A percentile compares a stretch with the other conserved stretches of the same genome.
Conservation (phyloP, 2,797 vertebrate genomes). For the Coendou prehensilis region DNA sequence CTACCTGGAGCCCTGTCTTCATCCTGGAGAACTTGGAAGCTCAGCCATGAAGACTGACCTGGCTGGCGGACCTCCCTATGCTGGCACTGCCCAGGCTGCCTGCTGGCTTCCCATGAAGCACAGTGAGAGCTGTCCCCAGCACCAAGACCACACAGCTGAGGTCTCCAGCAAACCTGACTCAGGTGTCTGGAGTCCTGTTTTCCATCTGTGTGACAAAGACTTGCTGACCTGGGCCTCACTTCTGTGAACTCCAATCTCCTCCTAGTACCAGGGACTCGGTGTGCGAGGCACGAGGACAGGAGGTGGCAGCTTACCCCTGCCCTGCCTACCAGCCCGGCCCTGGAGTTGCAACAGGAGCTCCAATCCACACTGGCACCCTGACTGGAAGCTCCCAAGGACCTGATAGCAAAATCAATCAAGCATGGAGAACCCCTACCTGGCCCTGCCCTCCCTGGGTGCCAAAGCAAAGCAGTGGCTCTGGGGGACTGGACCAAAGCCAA, state of each 20-base stretch:
- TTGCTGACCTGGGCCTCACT: neutral
- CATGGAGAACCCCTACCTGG: neutral
- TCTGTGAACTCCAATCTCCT: neutral
- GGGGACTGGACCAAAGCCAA: neutral
- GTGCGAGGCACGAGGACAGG: neutral
- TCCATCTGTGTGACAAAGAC: neutral
- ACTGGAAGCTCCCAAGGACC: constrained; percentile 37
- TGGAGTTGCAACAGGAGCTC: neutral
- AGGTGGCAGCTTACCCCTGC: neutral
- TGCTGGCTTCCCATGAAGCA: neutral
- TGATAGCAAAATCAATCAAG: constrained; percentile 45
- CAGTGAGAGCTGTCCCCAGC: neutral
- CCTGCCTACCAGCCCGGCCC: neutral
- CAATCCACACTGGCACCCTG: neutral
- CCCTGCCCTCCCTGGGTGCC: neutral
- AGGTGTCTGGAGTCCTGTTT: neutral
- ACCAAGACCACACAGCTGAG: neutral
- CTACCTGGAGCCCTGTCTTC: neutral
- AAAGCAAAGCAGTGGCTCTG: constrained; percentile 2
- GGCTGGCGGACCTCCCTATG: neutral
- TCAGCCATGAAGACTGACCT: neutral
- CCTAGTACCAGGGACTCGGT: neutral
- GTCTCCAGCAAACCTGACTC: neutral
- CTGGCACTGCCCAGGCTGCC: neutral
- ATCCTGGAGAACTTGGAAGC: neutral